phyloP scores from a whole-genome alignment of 2,797 vertebrate species.

The Artibeus lituratus region DNA sequence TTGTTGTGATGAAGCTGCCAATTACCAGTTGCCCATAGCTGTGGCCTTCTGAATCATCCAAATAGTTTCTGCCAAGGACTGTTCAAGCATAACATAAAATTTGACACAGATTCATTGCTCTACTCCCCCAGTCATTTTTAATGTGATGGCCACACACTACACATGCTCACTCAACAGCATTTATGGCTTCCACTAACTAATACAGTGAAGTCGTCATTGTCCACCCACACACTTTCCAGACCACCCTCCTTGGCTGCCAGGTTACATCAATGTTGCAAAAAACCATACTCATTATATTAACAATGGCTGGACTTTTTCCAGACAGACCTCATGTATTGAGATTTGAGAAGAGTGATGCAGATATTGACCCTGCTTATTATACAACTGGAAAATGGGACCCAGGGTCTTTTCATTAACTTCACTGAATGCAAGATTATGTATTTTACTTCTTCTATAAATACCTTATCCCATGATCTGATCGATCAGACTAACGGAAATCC shows the following conservation, averaged over 20 bases:
- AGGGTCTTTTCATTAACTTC: not conserved
- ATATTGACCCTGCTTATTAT: not conserved
- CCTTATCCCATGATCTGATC: not conserved
- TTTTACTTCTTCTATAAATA: not conserved
- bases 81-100: too few relatives aligned
- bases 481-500: not conserved
- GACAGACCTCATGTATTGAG: not conserved
- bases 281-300: not conserved
- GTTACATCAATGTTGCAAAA: not conserved
- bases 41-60: too few relatives aligned
- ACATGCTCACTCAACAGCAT: too few relatives aligned
- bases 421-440: not conserved
- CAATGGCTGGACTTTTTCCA: not conserved
- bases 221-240: too few relatives aligned
- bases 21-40: too few relatives aligned
- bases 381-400: not conserved
- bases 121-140: too few relatives aligned
- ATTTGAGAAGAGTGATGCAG: not conserved
- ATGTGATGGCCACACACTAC: too few relatives aligned
- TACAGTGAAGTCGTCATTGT: too few relatives aligned
- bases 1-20: too few relatives aligned
- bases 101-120: too few relatives aligned
- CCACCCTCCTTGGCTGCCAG: not conserved
- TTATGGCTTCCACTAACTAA: too few relatives aligned
- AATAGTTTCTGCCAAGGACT: too few relatives aligned